These are phyloP conservation scores for Scolopax rusticola DNA, from an alignment of 2,797 vertebrate species.

Conservation along the genomic window DNA sequence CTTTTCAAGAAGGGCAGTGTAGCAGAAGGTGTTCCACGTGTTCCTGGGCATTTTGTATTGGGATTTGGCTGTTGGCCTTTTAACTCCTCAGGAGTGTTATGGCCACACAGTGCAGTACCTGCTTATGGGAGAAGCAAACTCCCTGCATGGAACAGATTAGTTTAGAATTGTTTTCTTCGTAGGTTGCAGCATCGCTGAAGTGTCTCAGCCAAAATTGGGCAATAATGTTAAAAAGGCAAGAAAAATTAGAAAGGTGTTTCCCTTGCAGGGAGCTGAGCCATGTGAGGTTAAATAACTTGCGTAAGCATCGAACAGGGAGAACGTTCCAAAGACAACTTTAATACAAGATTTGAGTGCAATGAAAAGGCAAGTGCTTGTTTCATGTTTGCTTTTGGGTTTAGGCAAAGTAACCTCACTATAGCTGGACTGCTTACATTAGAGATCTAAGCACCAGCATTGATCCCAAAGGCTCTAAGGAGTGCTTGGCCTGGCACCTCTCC, in stretches of 20 bases:
- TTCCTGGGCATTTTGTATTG: not conserved
- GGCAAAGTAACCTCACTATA: not conserved
- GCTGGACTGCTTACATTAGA: not conserved
- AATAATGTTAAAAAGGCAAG: not conserved
- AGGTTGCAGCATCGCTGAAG: not conserved
- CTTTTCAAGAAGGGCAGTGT: not conserved
- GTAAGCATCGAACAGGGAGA: not conserved
- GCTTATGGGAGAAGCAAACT: not conserved
- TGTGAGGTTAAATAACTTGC: not conserved
- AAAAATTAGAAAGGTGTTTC: not conserved
- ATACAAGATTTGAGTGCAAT: not conserved
- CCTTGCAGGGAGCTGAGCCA: not conserved
- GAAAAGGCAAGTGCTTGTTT: not conserved
- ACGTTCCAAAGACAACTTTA: not conserved
- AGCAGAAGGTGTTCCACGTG: not conserved
- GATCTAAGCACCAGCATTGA: not conserved
- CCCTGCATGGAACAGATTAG: accelerated
- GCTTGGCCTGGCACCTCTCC: not conserved
- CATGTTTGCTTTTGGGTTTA: not conserved
- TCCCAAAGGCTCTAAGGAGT: not conserved
- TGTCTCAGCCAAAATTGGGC: not conserved
- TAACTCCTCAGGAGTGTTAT: accelerated
- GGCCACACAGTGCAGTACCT: accelerated
- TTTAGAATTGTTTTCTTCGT: not conserved
- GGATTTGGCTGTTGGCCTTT: not conserved